These are phyloP conservation scores for Galago senegalensis DNA, from an alignment of 2,797 vertebrate species.

Conservation along the genomic window DNA sequence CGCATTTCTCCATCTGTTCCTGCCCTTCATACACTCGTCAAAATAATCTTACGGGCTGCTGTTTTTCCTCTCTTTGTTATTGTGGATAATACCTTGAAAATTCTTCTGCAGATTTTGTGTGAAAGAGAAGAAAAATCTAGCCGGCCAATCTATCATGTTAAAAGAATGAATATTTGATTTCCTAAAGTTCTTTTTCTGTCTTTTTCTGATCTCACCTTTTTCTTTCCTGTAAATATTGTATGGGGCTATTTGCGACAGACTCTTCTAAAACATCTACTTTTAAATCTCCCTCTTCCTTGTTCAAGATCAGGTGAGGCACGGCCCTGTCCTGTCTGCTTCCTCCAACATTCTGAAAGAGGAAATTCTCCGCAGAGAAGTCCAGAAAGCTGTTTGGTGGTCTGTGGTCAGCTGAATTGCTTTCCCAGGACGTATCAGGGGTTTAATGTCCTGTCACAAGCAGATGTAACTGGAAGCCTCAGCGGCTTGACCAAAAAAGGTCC, in stretches of 20 bases:
- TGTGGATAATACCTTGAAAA: not conserved
- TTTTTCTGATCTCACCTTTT: not conserved
- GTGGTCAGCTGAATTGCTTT: not conserved
- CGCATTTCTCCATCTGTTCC: fast-evolving
- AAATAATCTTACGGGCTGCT: too few species aligned
- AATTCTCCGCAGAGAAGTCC: not conserved
- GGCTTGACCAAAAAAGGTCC: conserved; percentile 44
- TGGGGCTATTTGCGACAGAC: not conserved
- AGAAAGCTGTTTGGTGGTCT: not conserved
- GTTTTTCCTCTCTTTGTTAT: not conserved
- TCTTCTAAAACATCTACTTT: not conserved
- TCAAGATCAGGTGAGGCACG: not conserved
- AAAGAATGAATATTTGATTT: not conserved
- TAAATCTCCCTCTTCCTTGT: not conserved
- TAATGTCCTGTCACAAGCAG: not conserved
- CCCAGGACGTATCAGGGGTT: not conserved
- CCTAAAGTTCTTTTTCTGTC: not conserved
- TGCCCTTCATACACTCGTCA: not conserved
- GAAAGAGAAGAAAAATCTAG: not conserved
- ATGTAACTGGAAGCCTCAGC: not conserved
- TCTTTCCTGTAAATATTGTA: not conserved
- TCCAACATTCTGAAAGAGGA: not conserved
- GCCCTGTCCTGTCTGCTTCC: not conserved
- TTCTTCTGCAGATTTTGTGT: not conserved
- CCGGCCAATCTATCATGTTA: not conserved